Evolutionary conservation across 1,140 invertebrate genomes (phyloP).

Genomic region (Philopotamus ludificatus): DNA sequence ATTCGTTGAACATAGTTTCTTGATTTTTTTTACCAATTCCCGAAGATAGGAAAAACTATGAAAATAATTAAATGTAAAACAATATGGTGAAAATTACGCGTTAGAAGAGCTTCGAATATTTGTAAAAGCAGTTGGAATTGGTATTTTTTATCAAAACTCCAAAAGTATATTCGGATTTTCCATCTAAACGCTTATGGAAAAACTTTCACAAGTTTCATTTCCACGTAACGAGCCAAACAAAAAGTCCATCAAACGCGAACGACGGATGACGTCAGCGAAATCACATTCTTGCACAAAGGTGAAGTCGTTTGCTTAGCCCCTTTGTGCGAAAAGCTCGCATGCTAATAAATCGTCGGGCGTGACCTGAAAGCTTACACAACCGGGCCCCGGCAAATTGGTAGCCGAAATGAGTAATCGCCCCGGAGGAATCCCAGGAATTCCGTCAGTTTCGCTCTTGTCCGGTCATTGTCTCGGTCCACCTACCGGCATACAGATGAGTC

Average conservation of each 20-base stretch:
- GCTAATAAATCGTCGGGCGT: conserved; percentile 4
- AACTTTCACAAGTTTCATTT: not conserved
- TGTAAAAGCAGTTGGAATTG: not conserved
- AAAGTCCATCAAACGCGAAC: not conserved
- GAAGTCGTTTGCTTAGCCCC: not conserved
- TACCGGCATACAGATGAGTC: not conserved
- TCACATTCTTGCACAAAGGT: not conserved
- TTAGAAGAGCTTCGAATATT: too few relatives aligned
- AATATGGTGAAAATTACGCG: too few relatives aligned
- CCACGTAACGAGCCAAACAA: not conserved
- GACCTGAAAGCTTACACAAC: conserved; percentile 10
- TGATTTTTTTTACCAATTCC: too few relatives aligned
- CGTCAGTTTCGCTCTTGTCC: not conserved
- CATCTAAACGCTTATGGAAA: not conserved
- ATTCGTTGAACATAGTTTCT: too few relatives aligned
- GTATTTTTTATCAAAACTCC: not conserved
- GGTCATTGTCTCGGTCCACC: not conserved
- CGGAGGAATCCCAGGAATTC: not conserved
- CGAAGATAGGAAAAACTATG: too few relatives aligned
- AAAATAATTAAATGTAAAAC: too few relatives aligned
- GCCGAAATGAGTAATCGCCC: conserved; percentile 1
- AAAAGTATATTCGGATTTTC: not conserved
- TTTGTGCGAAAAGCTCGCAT: not conserved
- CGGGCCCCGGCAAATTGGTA: not conserved
- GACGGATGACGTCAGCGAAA: not conserved